phyloP scores from a whole-genome alignment of 2,888 invertebrate species.

The Metacarcinus magister region DNA sequence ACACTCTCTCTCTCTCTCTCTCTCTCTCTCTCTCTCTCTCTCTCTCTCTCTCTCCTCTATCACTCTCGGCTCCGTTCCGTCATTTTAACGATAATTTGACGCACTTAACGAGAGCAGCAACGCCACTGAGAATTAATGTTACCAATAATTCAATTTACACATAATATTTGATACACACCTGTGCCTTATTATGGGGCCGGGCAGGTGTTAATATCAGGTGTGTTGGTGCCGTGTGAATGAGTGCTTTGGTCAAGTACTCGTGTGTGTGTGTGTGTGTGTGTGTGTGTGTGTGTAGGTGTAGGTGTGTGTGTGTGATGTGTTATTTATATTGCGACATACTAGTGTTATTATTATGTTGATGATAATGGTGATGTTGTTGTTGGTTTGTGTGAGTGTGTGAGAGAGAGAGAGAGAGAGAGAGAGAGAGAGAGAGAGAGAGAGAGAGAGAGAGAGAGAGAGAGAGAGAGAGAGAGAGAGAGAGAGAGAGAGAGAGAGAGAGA shows the following conservation, averaged over 20 bases:
- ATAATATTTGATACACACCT: conserved; percentile 20
- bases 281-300: too few species aligned
- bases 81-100: conserved; percentile 30
- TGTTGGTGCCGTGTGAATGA: neutral
- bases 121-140: conserved; percentile 41
- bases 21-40: too few species aligned
- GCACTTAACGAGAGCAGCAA: conserved; percentile 12
- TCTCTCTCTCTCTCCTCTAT: too few species aligned
- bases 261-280: conserved; percentile 12
- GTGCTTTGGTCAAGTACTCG: neutral
- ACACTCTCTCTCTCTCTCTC: too few species aligned
- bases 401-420: conserved; percentile 41
- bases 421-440: conserved; percentile 16
- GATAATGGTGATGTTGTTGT: neutral
- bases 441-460: neutral
- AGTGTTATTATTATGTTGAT: neutral
- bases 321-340: neutral
- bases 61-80: neutral
- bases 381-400: neutral
- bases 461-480: neutral
- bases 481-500: too few species aligned
- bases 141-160: conserved; percentile 36
- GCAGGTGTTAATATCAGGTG: conserved; percentile 41
- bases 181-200: neutral
- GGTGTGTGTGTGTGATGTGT: neutral